phyloP scores from a whole-genome alignment of 2,113 vertebrate genomes.

The Oxygymnocypris stewartii region DNA sequence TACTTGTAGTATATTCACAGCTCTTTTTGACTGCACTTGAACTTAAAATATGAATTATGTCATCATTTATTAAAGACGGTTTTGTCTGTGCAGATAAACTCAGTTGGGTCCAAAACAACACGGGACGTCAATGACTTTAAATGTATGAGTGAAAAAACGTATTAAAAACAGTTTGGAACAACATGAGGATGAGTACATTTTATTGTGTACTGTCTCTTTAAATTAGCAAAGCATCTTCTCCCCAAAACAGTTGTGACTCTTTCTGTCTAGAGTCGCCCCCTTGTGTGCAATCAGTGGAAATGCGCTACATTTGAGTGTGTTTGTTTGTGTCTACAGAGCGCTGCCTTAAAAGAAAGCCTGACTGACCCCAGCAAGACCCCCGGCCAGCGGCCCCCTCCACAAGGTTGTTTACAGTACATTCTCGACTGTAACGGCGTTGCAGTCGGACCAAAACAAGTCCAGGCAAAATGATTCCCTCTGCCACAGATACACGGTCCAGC shows the following conservation, averaged over 20 bases:
- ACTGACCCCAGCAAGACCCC: constrained; percentile 85
- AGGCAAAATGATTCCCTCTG: constrained; percentile 59
- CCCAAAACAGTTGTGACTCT: not conserved
- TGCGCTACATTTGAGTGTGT: not conserved
- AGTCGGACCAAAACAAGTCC: constrained; percentile 86
- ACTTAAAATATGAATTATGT: not conserved
- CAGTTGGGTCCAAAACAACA: not conserved
- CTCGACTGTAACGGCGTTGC: constrained; percentile 89
- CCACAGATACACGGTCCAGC: constrained; percentile 12
- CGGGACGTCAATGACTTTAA: not conserved
- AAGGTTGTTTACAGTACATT: constrained; percentile 97
- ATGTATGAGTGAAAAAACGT: not conserved
- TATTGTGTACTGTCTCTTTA: not conserved
- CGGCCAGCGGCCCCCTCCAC: constrained; percentile 88
- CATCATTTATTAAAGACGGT: not conserved
- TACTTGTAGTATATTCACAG: no score
- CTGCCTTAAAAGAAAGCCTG: constrained; percentile 83
- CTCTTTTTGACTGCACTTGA: not conserved
- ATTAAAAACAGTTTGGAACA: not conserved
- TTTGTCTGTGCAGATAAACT: not conserved
- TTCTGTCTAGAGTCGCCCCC: constrained; percentile 40
- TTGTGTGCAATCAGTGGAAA: constrained; percentile 36
- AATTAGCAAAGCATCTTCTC: not conserved
- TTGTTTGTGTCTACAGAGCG: constrained; percentile 77
- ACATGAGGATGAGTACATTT: not conserved